Evolutionary conservation across 1,140 invertebrate species (phyloP), one percentile per base, ranked within the genome.

Genomic region (Sinella curviseta): DNA sequence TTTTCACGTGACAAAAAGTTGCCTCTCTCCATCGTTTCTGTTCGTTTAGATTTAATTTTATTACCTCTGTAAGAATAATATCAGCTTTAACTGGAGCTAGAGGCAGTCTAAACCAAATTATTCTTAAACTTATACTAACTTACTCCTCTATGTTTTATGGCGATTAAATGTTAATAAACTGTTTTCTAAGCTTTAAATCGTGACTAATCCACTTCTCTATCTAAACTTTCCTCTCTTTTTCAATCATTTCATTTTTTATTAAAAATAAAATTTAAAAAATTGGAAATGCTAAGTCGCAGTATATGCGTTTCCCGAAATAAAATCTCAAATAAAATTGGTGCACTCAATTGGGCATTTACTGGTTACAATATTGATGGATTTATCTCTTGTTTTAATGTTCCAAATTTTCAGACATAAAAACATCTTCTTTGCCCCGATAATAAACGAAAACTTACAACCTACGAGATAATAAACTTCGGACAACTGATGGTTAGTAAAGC

Each of bases 1-100:
- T 82, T 1, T 35, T 81, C 78, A 78, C 81, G 1, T 82, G 79
- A 79, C 81, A 83, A 77, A 83, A 82, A 82, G 77, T 82, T 78
- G 76, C 78, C 0, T 79, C 81, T 65, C 57, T 82, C n/a, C 34
- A 30, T 79, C 33, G 24, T 83, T 70, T 34, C 79, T 24, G 26
- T 48, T 28, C 36, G 55, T 74, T 36, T 80, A 24, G 12, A 26
- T 34, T 74, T 16, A 67, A 78, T 67, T 54, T 74, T 34, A 31
- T 81, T 17, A 31, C 57, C 48, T 3, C 70, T 24, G 35, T 78
- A 24, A 77, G 78, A 31, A 60, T 83, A n/a, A 36, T 70, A 30
- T 39, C 74, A 33, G 76, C 76, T 0, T 0, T 82, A 39, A 26
- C 81, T 0, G 82, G 82, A 31, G 70, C 65, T 0, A 16, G 81